Percentiles rank a stretch among this genome's conserved stretches.
phyloP scores from a whole-genome alignment of 2,797 vertebrate genomes.

The Pterois miles region DNA sequence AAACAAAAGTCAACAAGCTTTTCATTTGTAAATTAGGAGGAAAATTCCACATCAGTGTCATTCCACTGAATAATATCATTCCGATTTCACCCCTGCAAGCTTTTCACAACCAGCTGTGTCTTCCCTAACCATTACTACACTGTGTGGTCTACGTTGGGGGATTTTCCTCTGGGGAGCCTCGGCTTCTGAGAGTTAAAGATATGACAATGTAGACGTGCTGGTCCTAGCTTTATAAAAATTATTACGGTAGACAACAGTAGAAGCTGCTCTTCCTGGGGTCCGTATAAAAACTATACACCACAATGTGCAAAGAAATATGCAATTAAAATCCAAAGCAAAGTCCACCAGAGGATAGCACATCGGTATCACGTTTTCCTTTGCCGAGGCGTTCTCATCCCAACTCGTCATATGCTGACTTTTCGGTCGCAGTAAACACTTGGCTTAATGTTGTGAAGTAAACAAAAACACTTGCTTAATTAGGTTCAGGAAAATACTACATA shows the following conservation, averaged over 20 bases:
- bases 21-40: constrained; percentile 41
- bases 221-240: not conserved
- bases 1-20: constrained; percentile 9
- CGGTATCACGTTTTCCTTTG: not conserved
- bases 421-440: too few species aligned
- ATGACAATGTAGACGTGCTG: not conserved
- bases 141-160: constrained; percentile 14
- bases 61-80: too few species aligned
- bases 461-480: too few species aligned
- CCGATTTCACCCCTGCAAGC: constrained; percentile 9
- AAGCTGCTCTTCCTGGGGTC: too few species aligned
- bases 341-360: not conserved
- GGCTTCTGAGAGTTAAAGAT: constrained; percentile 18
- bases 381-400: not conserved
- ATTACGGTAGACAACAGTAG: not conserved
- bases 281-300: not conserved
- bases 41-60: constrained; percentile 23
- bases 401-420: too few species aligned
- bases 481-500: too few species aligned
- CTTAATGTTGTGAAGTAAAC: too few species aligned
- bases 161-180: constrained; percentile 13
- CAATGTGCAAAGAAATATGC: too few species aligned
- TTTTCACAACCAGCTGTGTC: constrained; percentile 28
- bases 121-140: constrained; percentile 1
- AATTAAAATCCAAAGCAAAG: too few species aligned